Evolutionary conservation across 2,888 invertebrate species (phyloP), one percentile per base, ranked within the genome.

Genomic region (Pyrrhia umbra): DNA sequence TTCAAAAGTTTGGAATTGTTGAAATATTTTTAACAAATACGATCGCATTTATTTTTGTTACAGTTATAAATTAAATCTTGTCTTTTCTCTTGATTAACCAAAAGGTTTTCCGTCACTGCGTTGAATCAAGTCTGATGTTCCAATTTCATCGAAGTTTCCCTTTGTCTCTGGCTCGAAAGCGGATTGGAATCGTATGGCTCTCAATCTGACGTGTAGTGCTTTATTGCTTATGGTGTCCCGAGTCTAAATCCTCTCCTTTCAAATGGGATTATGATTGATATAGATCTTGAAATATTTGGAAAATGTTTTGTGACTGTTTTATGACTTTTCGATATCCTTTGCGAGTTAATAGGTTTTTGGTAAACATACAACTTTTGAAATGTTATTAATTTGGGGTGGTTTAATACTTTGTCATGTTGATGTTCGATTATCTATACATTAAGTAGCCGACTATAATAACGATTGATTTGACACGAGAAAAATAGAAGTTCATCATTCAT

Each of bases 121-220:
- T 60, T 37, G 55, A 66, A 75, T 69, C 68, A 79, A 78, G 75
- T 73, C 75, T 75, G 77, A 81, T 86, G 82, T 78, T 75, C 87
- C 86, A 80, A 86, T 87, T 85, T 85, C 78, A 87, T 89, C 85
- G 79, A 89, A 90, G 85, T 89, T 89, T 88, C 88, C 84, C 90
- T 91, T 92, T 92, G 90, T 91, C 86, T 86, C 83, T 76, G 81
- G 75, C 80, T 83, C 77, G 82, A 88, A 88, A 88, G 86, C 89
- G 86, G 90, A 91, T 90, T 89, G 85, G 81, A 85, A 78, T 86
- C 79, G 85, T 85, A 79, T 84, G 76, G 81, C 84, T 85, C 80
- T 85, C 85, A 74, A 82, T 86, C 80, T 79, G 83, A 85, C 85
- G 85, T 85, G 81, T 85, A 86, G 85, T 87, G 84, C 84, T 87